A percentile compares a stretch with the other conserved stretches of the same genome.
Conservation (phyloP, 2,888 invertebrate species). For the Dioctria linearis region DNA sequence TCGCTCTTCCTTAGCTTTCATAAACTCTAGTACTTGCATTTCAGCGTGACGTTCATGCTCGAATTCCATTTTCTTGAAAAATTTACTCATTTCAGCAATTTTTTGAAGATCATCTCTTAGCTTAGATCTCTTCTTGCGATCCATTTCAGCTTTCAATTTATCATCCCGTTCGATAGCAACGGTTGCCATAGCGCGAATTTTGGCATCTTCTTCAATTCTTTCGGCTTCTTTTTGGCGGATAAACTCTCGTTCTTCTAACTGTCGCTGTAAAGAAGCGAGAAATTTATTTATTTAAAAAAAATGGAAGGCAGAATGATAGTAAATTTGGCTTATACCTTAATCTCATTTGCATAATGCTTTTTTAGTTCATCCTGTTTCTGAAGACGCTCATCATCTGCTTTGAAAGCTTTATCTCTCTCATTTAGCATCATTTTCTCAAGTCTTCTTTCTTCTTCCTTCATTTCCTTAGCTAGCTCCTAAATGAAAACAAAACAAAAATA, state of each 20-base stretch:
- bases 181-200: conserved; percentile 64
- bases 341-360: conserved; percentile 67
- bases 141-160: conserved; percentile 64
- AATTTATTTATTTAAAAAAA: background rate
- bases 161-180: conserved; percentile 66
- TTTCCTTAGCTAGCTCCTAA: conserved; percentile 64
- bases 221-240: conserved; percentile 68
- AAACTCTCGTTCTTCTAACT: conserved; percentile 67
- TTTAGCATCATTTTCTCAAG: conserved; percentile 68
- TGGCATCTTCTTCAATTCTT: conserved; percentile 68
- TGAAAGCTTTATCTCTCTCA: conserved; percentile 65
- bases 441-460: conserved; percentile 67
- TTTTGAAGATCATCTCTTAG: conserved; percentile 67
- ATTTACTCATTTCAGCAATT: conserved; percentile 66
- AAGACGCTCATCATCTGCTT: conserved; percentile 65
- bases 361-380: conserved; percentile 63
- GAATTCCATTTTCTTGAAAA: conserved; percentile 67
- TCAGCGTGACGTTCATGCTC: conserved; percentile 69
- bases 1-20: conserved; percentile 67
- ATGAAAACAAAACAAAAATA: background rate
- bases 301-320: background rate
- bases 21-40: conserved; percentile 68
- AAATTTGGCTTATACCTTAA: conserved; percentile 59
- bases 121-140: conserved; percentile 65
- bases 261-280: conserved; percentile 60